Conservation (phyloP, 2,113 vertebrate genomes). For the Dasyurus viverrinus region DNA sequence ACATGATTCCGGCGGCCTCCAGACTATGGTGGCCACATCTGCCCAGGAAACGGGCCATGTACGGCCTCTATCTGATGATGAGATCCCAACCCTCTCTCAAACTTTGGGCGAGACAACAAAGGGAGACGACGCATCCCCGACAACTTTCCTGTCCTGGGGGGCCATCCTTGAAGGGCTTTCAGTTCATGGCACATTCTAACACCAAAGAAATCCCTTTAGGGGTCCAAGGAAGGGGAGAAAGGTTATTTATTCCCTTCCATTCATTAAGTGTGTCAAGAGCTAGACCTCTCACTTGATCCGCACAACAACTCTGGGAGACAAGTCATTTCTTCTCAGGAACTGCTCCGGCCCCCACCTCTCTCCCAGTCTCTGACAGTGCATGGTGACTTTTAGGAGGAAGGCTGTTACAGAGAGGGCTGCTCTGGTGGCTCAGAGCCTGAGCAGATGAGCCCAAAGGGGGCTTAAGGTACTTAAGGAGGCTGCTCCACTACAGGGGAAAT, state of each 20-base stretch:
- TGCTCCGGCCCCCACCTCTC: not conserved
- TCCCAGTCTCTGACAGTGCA: not conserved
- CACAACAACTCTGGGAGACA: not conserved
- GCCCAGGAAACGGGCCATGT: not conserved
- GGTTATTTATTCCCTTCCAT: not conserved
- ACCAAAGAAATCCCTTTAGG: not conserved
- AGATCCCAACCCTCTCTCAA: not conserved
- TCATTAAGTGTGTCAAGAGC: not conserved
- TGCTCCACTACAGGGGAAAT: not conserved
- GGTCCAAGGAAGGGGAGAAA: not conserved
- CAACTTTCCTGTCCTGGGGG: not conserved
- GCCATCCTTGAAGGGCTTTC: not conserved
- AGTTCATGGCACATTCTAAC: not conserved
- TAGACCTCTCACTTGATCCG: not conserved
- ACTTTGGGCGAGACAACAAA: not conserved
- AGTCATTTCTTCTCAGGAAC: not conserved
- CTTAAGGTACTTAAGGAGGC: not conserved
- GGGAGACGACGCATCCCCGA: not conserved
- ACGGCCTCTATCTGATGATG: not conserved
- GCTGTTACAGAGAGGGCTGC: not conserved
- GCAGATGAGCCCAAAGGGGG: not conserved
- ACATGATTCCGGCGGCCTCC: not conserved
- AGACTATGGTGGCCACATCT: not conserved
- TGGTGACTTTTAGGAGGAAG: not conserved
- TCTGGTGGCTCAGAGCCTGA: not conserved